Base-by-base conservation (phyloP, 2,888 invertebrate genomes). In the Lacanobia oleracea region DNA sequence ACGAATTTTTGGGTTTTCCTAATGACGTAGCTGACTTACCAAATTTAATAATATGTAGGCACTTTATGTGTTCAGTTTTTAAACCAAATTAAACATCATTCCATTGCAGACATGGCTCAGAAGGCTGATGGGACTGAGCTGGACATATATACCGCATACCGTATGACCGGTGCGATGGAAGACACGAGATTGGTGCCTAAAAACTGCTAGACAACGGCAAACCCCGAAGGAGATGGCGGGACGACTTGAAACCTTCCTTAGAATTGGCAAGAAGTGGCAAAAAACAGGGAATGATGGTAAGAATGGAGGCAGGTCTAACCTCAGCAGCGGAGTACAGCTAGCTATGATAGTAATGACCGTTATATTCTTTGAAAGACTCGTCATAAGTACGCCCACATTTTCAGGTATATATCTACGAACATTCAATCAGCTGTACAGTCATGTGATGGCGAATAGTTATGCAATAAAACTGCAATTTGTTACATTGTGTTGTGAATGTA, bases 401-500 rank as follows among this genome's bases (percentile, higher is more conserved):
- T 50, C 33, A 66, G 57, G 8, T 53, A 33, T 43, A 1, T 43
- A 33, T 57, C n/a, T 56, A 61, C 5, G 8, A 37, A 68, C 33
- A 23, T 4, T 50, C 43, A 40, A 43, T 37, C 12, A 14, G 21
- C 18, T 27, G 23, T n/a, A 18, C 6, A 50, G 43, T 56, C 65
- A 73, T 18, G 23, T 53, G 53, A 78, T 43, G 4, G 43, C 10
- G 4, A 60, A 23, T 59, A 12, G 76, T 65, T 77, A 65, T 51
- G 78, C 45, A 76, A 76, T 76, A 73, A 72, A 72, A 63, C 51
- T 73, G 66, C 79, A 77, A 79, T 79, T 78, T 59, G 61, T 72
- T n/a, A 37, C 50, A 79, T 63, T 77, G 54, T 76, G 69, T 50
- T 53, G 8, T 60, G 50, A 64, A 75, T 64, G 62, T 45, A 33